A percentile compares a stretch with the other conserved stretches of the same genome.
Conservation (phyloP, 2,113 vertebrate species). For the Lonchura striata region DNA sequence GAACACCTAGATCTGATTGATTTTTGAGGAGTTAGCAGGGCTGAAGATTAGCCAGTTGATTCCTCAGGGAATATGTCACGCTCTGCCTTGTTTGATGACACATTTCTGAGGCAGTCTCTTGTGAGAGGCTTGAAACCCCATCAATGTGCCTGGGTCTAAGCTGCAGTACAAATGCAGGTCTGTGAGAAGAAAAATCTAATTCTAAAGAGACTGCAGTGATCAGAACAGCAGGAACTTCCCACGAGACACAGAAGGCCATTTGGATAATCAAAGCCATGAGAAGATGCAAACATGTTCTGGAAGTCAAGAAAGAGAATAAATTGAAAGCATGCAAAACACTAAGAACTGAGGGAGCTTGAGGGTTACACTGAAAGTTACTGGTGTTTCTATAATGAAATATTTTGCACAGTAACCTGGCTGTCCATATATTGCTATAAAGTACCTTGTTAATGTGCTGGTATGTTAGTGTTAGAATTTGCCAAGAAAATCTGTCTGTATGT, state of each 20-base stretch:
- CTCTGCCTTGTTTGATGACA: neutral
- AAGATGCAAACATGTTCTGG: neutral
- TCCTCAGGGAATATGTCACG: neutral
- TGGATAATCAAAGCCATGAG: neutral
- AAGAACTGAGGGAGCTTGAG: neutral
- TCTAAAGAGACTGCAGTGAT: neutral
- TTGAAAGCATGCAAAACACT: neutral
- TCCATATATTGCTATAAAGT: neutral
- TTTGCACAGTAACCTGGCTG: neutral
- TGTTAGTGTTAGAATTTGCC: constrained; percentile 43
- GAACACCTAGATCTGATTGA: neutral
- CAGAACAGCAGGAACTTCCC: neutral
- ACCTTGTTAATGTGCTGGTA: constrained; percentile 47
- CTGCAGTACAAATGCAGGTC: neutral
- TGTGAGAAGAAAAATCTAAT: neutral
- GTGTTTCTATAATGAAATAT: neutral
- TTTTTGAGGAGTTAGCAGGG: neutral
- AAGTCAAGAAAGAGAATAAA: neutral
- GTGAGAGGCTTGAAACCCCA: neutral
- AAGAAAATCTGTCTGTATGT: constrained; percentile 19
- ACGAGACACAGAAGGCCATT: neutral
- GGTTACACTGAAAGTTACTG: neutral
- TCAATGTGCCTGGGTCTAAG: neutral
- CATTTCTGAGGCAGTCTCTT: neutral
- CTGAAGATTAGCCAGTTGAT: neutral